Evolutionary conservation across 2,888 invertebrate species (phyloP).

Genomic region (Tiliacea aurago): DNA sequence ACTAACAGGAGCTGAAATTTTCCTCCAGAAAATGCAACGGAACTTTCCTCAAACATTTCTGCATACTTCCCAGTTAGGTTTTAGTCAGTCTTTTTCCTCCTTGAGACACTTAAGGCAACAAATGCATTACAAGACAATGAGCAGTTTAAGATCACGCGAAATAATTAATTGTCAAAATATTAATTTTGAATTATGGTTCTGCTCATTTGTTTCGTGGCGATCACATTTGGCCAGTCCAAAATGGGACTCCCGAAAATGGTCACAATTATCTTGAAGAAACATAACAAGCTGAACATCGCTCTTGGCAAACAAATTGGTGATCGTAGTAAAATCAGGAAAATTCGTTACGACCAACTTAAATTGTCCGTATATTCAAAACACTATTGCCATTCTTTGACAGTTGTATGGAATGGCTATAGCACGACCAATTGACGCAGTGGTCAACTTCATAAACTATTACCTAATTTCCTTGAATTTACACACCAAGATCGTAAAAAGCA

Average conservation of each 20-base stretch:
- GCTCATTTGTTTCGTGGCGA: neutral
- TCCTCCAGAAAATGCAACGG: too few relatives aligned
- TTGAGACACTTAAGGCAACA: slow-evolving; percentile 10
- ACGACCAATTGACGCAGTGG: too few relatives aligned
- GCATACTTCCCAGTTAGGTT: neutral
- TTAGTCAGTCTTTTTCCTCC: slow-evolving; percentile 24
- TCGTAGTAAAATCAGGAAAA: too few relatives aligned
- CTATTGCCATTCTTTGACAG: too few relatives aligned
- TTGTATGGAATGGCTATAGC: too few relatives aligned
- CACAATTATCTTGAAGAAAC: neutral
- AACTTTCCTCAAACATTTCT: neutral
- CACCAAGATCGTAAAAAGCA: neutral
- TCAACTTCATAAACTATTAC: neutral
- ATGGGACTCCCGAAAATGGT: neutral
- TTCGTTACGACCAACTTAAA: too few relatives aligned
- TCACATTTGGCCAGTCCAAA: slow-evolving; percentile 9
- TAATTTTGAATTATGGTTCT: slow-evolving; percentile 25
- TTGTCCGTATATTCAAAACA: too few relatives aligned
- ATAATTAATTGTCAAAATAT: slow-evolving; percentile 1
- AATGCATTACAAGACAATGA: slow-evolving; percentile 40
- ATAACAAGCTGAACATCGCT: neutral
- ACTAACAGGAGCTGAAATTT: too few relatives aligned
- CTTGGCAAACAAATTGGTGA: neutral
- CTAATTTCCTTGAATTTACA: neutral
- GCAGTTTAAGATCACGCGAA: neutral